These are phyloP conservation scores for Aricia artaxerxes DNA, from an alignment of 2,888 invertebrate species.

Conservation along the genomic window DNA sequence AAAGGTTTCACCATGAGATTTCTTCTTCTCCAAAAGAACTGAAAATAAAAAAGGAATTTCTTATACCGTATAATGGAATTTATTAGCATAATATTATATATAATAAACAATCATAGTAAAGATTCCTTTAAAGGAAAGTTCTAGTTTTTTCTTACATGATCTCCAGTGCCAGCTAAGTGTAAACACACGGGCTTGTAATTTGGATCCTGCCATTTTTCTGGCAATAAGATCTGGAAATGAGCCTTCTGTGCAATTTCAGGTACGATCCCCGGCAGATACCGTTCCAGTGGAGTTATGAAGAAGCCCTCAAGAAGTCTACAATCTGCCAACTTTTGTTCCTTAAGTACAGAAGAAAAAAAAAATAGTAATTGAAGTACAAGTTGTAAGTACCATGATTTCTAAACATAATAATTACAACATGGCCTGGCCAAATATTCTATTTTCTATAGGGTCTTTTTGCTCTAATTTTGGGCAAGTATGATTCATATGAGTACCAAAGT, in stretches of 20 bases:
- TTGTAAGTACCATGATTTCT: neutral
- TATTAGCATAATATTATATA: neutral
- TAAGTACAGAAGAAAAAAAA: constrained; percentile 39
- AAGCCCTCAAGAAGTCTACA: constrained; percentile 91
- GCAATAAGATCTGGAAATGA: constrained; percentile 89
- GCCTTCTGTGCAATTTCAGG: constrained; percentile 91
- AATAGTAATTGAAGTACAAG: constrained; percentile 13
- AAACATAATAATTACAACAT: too few species aligned
- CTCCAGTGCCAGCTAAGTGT: constrained; percentile 98
- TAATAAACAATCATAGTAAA: neutral
- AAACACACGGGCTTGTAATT: constrained; percentile 91
- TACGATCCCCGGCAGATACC: constrained; percentile 91
- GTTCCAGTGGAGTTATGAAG: constrained; percentile 91
- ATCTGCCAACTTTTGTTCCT: constrained; percentile 88
- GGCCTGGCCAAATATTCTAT: too few species aligned
- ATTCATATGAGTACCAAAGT: too few species aligned
- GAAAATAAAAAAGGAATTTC: constrained; percentile 35
- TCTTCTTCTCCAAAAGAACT: constrained; percentile 95
- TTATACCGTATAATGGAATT: neutral
- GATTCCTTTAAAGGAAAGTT: constrained; percentile 19
- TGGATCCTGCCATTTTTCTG: constrained; percentile 87
- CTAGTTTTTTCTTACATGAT: constrained; percentile 87
- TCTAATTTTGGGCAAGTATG: too few species aligned
- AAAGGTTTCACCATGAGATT: constrained; percentile 95
- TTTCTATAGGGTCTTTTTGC: too few species aligned